phyloP scores from a whole-genome alignment of 2,113 vertebrate species.

The Paradisaea rubra region DNA sequence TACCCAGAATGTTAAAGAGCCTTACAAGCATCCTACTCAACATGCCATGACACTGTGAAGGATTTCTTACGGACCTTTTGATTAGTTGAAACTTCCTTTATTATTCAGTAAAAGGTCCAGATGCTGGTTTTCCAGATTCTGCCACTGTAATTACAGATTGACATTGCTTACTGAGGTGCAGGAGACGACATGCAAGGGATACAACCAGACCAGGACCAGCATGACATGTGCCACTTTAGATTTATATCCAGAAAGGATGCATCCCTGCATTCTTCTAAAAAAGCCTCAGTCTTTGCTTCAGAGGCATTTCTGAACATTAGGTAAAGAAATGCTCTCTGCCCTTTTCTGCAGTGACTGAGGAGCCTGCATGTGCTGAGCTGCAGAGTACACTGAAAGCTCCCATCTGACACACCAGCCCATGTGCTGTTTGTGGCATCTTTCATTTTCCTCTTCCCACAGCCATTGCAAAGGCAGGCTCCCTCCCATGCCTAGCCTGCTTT shows the following conservation, averaged over 20 bases:
- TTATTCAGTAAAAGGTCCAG: neutral
- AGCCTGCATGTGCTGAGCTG: neutral
- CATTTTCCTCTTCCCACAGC: neutral
- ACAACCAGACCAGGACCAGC: neutral
- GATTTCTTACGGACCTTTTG: neutral
- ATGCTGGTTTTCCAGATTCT: neutral
- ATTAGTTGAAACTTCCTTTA: neutral
- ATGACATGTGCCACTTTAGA: fast-evolving
- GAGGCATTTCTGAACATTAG: neutral
- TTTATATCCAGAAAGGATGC: neutral
- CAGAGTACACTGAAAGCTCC: neutral
- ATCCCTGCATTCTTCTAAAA: neutral
- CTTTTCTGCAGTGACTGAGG: neutral
- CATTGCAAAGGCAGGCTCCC: neutral
- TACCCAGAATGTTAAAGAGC: neutral
- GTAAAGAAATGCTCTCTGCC: neutral
- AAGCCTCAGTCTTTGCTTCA: neutral
- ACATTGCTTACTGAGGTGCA: neutral
- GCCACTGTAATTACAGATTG: neutral
- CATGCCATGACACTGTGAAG: neutral
- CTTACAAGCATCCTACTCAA: neutral
- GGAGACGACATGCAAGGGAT: neutral
- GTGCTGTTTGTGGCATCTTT: neutral
- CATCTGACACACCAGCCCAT: neutral
- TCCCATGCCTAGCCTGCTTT: neutral